phyloP scores from a whole-genome alignment of 2,113 vertebrate genomes.

The Melanerpes aurifrons region DNA sequence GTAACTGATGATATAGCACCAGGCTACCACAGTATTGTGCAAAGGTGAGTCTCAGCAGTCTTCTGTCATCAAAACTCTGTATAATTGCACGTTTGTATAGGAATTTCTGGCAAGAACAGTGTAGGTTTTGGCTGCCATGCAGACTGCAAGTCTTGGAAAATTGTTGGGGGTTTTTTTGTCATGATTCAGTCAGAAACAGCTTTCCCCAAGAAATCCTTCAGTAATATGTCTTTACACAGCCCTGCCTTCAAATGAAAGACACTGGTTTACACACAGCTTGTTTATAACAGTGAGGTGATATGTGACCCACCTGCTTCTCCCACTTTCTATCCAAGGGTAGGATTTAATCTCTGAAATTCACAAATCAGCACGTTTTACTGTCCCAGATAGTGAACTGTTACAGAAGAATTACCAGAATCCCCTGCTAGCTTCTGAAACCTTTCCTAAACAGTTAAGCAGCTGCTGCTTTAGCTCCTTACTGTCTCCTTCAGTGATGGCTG shows the following conservation, averaged over 20 bases:
- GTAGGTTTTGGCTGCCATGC: neutral
- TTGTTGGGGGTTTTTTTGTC: neutral
- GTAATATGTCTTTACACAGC: neutral
- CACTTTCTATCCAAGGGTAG: neutral
- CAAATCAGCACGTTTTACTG: neutral
- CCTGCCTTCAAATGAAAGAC: neutral
- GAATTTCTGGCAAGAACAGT: neutral
- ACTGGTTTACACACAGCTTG: neutral
- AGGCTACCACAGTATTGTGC: slow-evolving; percentile 98
- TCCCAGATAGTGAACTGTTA: neutral
- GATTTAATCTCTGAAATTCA: neutral
- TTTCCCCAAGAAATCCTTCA: neutral
- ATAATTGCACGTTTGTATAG: neutral
- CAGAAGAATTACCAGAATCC: neutral
- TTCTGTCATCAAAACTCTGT: neutral
- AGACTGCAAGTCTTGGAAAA: neutral
- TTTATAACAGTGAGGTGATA: neutral
- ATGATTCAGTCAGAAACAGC: neutral
- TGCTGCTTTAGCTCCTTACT: neutral
- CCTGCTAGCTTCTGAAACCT: neutral
- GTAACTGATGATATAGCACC: slow-evolving; percentile 98
- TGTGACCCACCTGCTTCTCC: neutral
- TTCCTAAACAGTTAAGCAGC: neutral
- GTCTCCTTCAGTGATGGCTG: neutral
- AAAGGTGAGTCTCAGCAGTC: slow-evolving; percentile 82